Base-by-base conservation (phyloP, 2,797 vertebrate genomes). In the Pyrocephalus nanus region DNA sequence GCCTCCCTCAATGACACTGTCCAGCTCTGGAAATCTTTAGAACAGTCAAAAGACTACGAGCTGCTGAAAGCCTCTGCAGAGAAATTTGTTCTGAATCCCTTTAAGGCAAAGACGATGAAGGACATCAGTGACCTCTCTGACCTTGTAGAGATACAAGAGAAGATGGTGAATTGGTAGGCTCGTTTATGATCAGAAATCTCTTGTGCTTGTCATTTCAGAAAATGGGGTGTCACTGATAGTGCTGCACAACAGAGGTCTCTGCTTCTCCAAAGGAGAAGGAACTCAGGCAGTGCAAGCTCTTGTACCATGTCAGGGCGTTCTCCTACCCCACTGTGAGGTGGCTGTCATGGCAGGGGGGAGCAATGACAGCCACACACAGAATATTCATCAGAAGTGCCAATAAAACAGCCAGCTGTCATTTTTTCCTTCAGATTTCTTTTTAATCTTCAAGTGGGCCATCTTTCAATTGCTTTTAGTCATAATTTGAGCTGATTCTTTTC, bases 51-150 rank as follows among this genome's bases (percentile, higher is more conserved):
- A 6, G 98, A 98, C 58, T 94, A 96, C 2, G 64, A 58, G 29
- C 97, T 98, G 34, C 96, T 99, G 55, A 97, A 70, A 94, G 95
- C 73, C 1, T 98, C 98, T 1, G 97, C 98, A 76, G 97, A 98
- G 89, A 99, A 99, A 92, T 98, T 99, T 95, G 98, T 98, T 88
- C 98, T 99, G 45, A 97, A 98, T 83, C 99, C 99, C 17, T 98
- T 99, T 86, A 99, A 98, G 88, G 98, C 97, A 43, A 98, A 97
- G 38, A 98, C 98, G 29, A 84, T 98, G 88, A 98, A 98, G 94
- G 98, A 99, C 19, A 82, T 99, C 51, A 97, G 98, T 42, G 98
- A 99, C 85, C 98, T 99, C 83, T 96, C 95, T 5, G 96, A 97
- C 61, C 98, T 99, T 11, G 98, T 99, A 61, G 96, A 97, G 83